phyloP scores from a whole-genome alignment of 2,888 invertebrate genomes.

The Piscicola geometra region DNA sequence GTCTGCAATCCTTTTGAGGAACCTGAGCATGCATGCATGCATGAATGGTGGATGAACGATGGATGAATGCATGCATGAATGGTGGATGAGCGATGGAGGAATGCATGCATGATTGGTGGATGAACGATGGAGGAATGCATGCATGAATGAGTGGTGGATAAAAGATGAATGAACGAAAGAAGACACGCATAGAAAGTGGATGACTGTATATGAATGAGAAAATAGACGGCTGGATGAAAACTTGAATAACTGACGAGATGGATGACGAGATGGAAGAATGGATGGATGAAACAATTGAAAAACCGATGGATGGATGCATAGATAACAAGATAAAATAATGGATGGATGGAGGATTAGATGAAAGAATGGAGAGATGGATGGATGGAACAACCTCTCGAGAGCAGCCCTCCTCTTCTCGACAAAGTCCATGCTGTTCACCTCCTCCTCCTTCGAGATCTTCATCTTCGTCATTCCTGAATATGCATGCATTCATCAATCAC shows the following conservation, averaged over 20 bases:
- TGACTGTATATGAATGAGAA: too few relatives aligned
- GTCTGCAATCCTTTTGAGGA: slow-evolving; percentile 51
- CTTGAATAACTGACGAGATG: neutral
- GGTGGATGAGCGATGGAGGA: neutral
- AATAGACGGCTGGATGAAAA: neutral
- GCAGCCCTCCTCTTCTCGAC: slow-evolving; percentile 84
- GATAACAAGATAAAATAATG: too few relatives aligned
- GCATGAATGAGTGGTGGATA: neutral
- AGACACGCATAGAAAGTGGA: too few relatives aligned
- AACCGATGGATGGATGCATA: neutral
- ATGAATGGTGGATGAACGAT: slow-evolving; percentile 3
- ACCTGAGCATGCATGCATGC: slow-evolving; percentile 46
- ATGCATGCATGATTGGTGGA: neutral
- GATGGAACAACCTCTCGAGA: slow-evolving; percentile 69
- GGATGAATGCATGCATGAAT: neutral
- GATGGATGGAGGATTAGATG: too few relatives aligned
- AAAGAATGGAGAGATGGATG: neutral
- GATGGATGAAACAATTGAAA: neutral
- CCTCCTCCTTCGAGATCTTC: slow-evolving; percentile 68
- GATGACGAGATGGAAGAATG: neutral
- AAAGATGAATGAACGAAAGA: too few relatives aligned
- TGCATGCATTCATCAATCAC: too few relatives aligned
- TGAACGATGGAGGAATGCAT: neutral
- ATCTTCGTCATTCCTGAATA: slow-evolving; percentile 40
- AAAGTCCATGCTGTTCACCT: slow-evolving; percentile 67